Percentiles rank a stretch among this genome's conserved stretches.
Evolutionary conservation across 2,113 vertebrate species (phyloP).

Genomic region (Macquaria ambigua): DNA sequence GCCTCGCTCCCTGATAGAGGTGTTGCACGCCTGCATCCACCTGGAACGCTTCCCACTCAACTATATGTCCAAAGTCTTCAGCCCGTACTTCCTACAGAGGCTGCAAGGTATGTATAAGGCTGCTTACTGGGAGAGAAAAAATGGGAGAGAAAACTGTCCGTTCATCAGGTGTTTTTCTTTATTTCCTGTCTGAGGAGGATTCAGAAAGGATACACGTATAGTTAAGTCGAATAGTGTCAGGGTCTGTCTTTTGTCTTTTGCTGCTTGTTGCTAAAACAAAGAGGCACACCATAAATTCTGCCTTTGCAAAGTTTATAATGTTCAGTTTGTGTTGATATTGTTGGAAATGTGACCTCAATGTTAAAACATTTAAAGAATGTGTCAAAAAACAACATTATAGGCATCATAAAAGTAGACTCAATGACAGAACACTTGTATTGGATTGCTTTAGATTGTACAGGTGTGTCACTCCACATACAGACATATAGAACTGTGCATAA

Average conservation of each 20-base stretch:
- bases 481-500: not conserved
- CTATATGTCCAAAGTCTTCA: constrained; percentile 87
- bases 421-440: not conserved
- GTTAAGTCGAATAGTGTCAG: not conserved
- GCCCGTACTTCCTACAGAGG: constrained; percentile 85
- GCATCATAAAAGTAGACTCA: not conserved
- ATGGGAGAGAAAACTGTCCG: not conserved
- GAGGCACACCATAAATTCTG: not conserved
- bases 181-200: not conserved
- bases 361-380: no score
- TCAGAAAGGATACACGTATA: not conserved
- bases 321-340: no score
- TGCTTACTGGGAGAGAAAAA: not conserved
- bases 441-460: not conserved
- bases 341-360: no score
- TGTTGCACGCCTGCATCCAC: constrained; percentile 87
- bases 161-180: not conserved
- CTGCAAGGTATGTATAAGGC: constrained; percentile 81
- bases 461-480: not conserved
- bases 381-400: not conserved
- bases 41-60: constrained; percentile 87
- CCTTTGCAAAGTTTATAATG: no score
- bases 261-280: not conserved
- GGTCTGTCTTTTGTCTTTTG: no score
- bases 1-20: constrained; percentile 79